Conservation (phyloP, 2,797 vertebrate species). For the Molossus alvarezi region DNA sequence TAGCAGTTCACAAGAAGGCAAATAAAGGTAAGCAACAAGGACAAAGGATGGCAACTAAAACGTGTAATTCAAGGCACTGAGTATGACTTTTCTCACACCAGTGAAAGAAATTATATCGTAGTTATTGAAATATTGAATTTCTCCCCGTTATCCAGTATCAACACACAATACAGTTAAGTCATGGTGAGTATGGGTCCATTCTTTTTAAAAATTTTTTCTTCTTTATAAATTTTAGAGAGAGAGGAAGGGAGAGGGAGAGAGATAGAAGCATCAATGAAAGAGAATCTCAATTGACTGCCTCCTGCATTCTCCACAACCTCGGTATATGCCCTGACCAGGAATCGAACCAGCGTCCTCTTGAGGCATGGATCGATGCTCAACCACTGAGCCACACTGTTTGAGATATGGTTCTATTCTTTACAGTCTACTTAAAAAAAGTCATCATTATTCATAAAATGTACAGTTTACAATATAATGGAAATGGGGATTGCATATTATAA, state of each 20-base stretch:
- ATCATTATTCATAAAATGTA: not conserved
- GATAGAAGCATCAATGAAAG: no score
- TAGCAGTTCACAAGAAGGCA: conserved; percentile 26
- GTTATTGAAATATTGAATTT: not conserved
- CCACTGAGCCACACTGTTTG: no score
- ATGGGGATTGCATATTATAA: not conserved
- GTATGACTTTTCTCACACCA: not conserved
- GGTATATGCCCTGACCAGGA: no score
- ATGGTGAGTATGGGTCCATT: no score
- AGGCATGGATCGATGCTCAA: no score
- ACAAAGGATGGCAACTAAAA: not conserved
- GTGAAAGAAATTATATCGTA: not conserved
- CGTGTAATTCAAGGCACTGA: not conserved
- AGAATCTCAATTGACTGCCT: no score
- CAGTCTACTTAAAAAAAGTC: conserved; percentile 1
- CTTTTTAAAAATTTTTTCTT: not conserved
- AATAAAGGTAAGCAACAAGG: conserved; percentile 31
- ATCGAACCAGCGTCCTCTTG: no score
- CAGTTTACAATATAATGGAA: not conserved
- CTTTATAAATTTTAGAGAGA: no score
- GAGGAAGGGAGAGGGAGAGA: no score
- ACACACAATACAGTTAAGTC: not conserved
- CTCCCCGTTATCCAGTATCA: no score
- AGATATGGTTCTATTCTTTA: not conserved
- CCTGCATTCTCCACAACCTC: no score